Percentiles rank a stretch among this genome's conserved stretches.
Conservation (phyloP, 1,140 invertebrate species). For the Listronotus bonariensis region DNA sequence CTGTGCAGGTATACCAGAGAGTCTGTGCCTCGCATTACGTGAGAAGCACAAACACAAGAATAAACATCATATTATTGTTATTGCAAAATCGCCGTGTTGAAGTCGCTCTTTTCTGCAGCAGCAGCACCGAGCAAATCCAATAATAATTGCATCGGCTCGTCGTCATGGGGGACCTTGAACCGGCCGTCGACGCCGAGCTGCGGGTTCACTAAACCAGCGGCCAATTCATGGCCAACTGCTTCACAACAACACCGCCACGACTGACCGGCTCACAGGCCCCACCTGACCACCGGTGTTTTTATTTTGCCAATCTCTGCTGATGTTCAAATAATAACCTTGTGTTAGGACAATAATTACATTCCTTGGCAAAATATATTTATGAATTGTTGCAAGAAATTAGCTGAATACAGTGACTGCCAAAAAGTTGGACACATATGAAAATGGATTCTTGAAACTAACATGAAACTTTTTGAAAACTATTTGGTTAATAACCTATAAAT, state of each 20-base stretch:
- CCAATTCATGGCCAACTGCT: slow-evolving; percentile 22
- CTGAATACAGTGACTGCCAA: too few species aligned
- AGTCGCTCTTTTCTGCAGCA: not conserved
- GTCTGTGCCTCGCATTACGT: too few species aligned
- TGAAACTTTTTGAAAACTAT: too few species aligned
- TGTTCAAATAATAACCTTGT: not conserved
- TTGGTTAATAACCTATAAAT: too few species aligned
- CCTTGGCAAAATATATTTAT: too few species aligned
- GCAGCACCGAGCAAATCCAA: not conserved
- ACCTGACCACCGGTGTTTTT: slow-evolving; percentile 22
- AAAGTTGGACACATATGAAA: too few species aligned
- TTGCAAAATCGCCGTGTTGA: not conserved
- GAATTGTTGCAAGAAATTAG: too few species aligned
- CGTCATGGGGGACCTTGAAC: slow-evolving; percentile 23
- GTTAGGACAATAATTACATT: too few species aligned
- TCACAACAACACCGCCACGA: not conserved
- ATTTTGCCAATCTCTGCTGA: slow-evolving; percentile 11
- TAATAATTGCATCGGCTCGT: slow-evolving; percentile 9
- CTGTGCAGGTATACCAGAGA: too few species aligned
- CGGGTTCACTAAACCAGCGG: slow-evolving; percentile 22
- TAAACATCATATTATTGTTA: too few species aligned
- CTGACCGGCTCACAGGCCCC: slow-evolving; percentile 8
- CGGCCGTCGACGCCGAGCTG: slow-evolving; percentile 27
- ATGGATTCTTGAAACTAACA: too few species aligned
- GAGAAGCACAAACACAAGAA: too few species aligned